Base-by-base conservation (phyloP, 2,797 vertebrate species). In the Rhinella marina region DNA sequence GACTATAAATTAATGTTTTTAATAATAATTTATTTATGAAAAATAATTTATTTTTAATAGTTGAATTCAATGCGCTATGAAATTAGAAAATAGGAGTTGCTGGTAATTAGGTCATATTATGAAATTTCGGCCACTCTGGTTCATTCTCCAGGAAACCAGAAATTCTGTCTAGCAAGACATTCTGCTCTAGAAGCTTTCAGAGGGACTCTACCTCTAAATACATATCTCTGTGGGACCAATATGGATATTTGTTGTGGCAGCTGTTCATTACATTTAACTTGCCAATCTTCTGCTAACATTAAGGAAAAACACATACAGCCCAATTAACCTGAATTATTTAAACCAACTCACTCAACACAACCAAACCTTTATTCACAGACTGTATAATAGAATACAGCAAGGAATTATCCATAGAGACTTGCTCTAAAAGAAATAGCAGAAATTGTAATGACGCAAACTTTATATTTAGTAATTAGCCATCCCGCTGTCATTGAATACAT, bases 251-350 rank as follows among this genome's bases (percentile, higher is more conserved):
- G 50, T 56, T 72, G 13, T 83, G 81, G 54, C 81, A 83, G 66
- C 66, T 32, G 66, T 56, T 72, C 50, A 72, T 84, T 56, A 27
- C 52, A 84, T 84, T 84, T 7, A n/a, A 57, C 81, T n/a, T 72
- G 48, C 64, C 61, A 72, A 25, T 52, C 21, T 76, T 52, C 73
- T 4, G 48, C 73, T 72, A 66, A 59, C 52, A 52, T 52, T 82
- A 41, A 66, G 50, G 61, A 82, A 68, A 21, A n/a, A n/a, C 59
- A 72, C 17, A 83, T 54, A 72, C 50, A 83, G 66, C 64, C 81
- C 64, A 83, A 83, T 83, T 72, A 83, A 83, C 81, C 81, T 27
- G 62, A 32, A 62, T 54, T 83, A 72, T 32, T 41, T 52, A 54
- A 19, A 54, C 81, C 57, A 72, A 25, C 81, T 83, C 66, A n/a